Base-by-base conservation (phyloP, 2,888 invertebrate genomes). In the Choreutis nemorana region DNA sequence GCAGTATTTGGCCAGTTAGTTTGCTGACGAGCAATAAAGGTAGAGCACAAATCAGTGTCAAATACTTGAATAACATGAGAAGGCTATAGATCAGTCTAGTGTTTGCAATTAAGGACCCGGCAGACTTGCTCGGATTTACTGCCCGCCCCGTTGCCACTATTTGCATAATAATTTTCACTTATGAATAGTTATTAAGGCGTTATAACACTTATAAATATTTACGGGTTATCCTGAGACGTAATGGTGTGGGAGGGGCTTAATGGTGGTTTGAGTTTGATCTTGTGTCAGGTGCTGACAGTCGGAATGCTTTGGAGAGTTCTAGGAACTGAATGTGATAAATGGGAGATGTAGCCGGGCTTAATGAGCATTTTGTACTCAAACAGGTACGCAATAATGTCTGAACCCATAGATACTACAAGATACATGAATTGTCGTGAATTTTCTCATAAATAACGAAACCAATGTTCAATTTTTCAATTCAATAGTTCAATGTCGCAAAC, bases 81-180 rank as follows among this genome's bases (percentile, higher is more conserved):
- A 26, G 15, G 12, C 24, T 8, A 26, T 9, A 14, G 14, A 26
- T 26, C 42, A 32, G 37, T 35, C 29, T 41, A 40, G 41, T 40
- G 39, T 48, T 48, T 44, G 55, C 58, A 61, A 71, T 71, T 70
- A 71, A 60, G 58, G 53, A 50, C 46, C 45, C 42, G 45, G 48
- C 55, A 60, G 61, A 49, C 60, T 45, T 45, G 52, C 36, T 39
- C 44, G 53, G 61, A 68, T 64, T 57, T 59, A 62, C 63, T 42
- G 47, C 55, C 63, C 66, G 60, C 66, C 63, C 57, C 50, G 55
- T 61, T 54, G 56, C 62, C 61, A 65, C 63, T 65, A 75, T 77
- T 77, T 71, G 71, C 77, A 77, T 77, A 73, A 68, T 72, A 70
- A 78, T 78, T 72, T 77, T 78, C 77, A 75, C 75, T 77, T 75